Evolutionary conservation across 1,140 invertebrate genomes (phyloP).

Genomic region (Trialeurodes vaporariorum): DNA sequence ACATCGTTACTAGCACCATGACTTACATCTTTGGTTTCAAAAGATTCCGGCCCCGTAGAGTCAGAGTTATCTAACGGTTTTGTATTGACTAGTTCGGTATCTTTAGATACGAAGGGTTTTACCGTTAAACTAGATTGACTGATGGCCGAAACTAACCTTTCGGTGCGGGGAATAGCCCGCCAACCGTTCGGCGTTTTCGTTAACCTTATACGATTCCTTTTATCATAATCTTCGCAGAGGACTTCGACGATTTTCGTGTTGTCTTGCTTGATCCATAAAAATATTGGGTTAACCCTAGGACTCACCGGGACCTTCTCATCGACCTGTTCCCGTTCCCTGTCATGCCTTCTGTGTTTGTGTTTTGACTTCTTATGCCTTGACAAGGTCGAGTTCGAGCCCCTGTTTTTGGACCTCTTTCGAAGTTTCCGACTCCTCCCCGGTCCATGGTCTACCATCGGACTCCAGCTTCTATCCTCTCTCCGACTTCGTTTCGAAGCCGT

Average conservation of each 20-base stretch:
- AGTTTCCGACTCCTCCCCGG: not conserved
- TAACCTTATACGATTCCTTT: conserved; percentile 63
- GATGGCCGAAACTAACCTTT: conserved; percentile 45
- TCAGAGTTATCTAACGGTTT: not conserved
- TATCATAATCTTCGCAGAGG: conserved; percentile 72
- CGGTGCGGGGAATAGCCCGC: conserved; percentile 64
- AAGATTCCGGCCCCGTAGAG: not conserved
- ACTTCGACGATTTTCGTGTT: conserved; percentile 67
- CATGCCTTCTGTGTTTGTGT: not conserved
- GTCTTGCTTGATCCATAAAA: conserved; percentile 64
- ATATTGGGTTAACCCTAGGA: conserved; percentile 61
- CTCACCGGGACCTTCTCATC: not conserved
- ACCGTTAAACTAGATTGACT: not conserved
- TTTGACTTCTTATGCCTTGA: not conserved
- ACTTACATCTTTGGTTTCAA: not conserved
- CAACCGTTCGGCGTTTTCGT: conserved; percentile 66
- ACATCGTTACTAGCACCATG: not conserved
- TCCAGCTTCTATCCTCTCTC: not conserved
- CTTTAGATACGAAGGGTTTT: not conserved
- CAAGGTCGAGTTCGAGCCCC: not conserved
- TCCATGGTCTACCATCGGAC: not conserved
- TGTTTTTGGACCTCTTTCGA: not conserved
- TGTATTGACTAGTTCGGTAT: not conserved
- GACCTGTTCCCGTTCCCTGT: not conserved
- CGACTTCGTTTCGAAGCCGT: not conserved